These are phyloP conservation scores for Cordylochernes scorpioides DNA, from an alignment of 2,888 invertebrate genomes.

Conservation along the genomic window DNA sequence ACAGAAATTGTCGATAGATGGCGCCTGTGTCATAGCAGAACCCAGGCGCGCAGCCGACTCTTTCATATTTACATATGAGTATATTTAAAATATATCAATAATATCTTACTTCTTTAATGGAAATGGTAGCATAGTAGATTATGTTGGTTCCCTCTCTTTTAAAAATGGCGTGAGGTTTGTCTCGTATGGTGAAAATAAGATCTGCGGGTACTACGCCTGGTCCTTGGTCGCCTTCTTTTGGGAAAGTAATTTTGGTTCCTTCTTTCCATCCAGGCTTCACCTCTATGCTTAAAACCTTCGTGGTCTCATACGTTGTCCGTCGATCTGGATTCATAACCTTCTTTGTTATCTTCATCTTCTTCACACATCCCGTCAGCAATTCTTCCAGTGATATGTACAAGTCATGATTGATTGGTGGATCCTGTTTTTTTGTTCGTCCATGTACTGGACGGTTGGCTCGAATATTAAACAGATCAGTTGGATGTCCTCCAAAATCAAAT, in stretches of 20 bases:
- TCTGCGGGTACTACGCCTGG: slow-evolving; percentile 82
- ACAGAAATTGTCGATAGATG: too few relatives aligned
- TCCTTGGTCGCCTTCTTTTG: slow-evolving; percentile 78
- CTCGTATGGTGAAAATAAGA: slow-evolving; percentile 81
- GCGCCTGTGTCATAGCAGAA: too few relatives aligned
- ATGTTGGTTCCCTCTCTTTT: slow-evolving; percentile 81
- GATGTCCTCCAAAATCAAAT: slow-evolving; percentile 41
- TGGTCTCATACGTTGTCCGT: slow-evolving; percentile 46
- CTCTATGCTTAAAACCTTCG: slow-evolving; percentile 52
- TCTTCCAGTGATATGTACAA: slow-evolving; percentile 77
- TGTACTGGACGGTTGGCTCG: slow-evolving; percentile 20
- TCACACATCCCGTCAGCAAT: slow-evolving; percentile 69
- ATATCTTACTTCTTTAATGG: too few relatives aligned
- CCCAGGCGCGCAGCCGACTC: too few relatives aligned
- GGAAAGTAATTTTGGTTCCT: slow-evolving; percentile 91
- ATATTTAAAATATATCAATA: too few relatives aligned
- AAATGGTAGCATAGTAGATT: too few relatives aligned
- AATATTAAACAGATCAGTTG: too few relatives aligned
- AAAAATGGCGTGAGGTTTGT: slow-evolving; percentile 71
- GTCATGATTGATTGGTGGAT: slow-evolving; percentile 73
- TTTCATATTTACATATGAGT: too few relatives aligned
- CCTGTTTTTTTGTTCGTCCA: slow-evolving; percentile 31
- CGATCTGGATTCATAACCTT: slow-evolving; percentile 42
- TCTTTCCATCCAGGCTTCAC: slow-evolving; percentile 96
- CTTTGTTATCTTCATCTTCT: slow-evolving; percentile 95